These are phyloP conservation scores for Crepidodera aurea DNA, from an alignment of 2,888 invertebrate genomes.

Conservation along the genomic window DNA sequence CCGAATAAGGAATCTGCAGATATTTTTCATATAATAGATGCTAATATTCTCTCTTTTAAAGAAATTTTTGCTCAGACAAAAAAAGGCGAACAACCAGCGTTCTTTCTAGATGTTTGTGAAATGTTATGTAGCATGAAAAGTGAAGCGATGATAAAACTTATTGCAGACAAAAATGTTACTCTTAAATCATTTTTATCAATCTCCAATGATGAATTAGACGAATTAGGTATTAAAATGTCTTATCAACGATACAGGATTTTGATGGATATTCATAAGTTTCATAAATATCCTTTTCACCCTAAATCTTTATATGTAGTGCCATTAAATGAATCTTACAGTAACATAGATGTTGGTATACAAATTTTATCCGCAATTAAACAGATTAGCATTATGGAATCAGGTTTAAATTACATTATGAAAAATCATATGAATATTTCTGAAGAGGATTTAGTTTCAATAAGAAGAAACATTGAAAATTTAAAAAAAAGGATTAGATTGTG, in stretches of 20 bases:
- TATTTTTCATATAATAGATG: slow-evolving; percentile 35
- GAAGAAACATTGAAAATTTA: slow-evolving; percentile 31
- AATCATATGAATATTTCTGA: slow-evolving; percentile 51
- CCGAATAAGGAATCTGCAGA: slow-evolving; percentile 57
- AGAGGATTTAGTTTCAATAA: slow-evolving; percentile 34
- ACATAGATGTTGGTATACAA: slow-evolving; percentile 65
- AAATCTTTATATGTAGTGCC: slow-evolving; percentile 55
- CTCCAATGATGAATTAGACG: slow-evolving; percentile 66
- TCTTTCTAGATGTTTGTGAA: slow-evolving; percentile 64
- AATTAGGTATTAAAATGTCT: slow-evolving; percentile 68
- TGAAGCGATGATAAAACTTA: slow-evolving; percentile 62
- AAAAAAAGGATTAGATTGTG: slow-evolving; percentile 32
- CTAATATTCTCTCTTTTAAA: slow-evolving; percentile 42
- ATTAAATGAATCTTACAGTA: slow-evolving; percentile 61
- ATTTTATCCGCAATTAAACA: slow-evolving; percentile 68
- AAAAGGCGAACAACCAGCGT: slow-evolving; percentile 60
- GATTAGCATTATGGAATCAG: slow-evolving; percentile 66
- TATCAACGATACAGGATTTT: slow-evolving; percentile 68
- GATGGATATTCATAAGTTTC: slow-evolving; percentile 67
- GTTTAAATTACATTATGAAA: slow-evolving; percentile 65
- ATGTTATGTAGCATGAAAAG: slow-evolving; percentile 70
- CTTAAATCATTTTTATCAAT: slow-evolving; percentile 67
- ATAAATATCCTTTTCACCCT: slow-evolving; percentile 66
- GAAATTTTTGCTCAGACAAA: slow-evolving; percentile 38
- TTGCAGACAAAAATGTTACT: slow-evolving; percentile 64